These are phyloP conservation scores for Epizoanthus illoricatus DNA, from an alignment of 92 coral and sea anemone species.

Conservation along the genomic window DNA sequence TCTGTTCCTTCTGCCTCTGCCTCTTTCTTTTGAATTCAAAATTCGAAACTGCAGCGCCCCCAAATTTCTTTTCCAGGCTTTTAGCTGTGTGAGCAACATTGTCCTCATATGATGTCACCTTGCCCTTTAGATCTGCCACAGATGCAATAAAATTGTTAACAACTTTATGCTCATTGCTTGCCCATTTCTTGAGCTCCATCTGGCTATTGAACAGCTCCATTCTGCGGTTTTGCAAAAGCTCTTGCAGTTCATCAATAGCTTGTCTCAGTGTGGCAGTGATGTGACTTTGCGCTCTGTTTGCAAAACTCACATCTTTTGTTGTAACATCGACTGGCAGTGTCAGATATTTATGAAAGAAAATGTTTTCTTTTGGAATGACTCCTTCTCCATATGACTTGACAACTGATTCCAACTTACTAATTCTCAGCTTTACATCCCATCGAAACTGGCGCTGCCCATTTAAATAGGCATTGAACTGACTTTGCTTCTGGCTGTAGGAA, in stretches of 20 bases:
- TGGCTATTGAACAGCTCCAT: slow-evolving; percentile 21
- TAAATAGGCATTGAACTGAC: slow-evolving; percentile 18
- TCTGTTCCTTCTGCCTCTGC: slow-evolving; percentile 38
- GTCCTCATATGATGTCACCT: slow-evolving; percentile 20
- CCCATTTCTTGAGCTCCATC: slow-evolving; percentile 35
- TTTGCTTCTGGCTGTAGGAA: slow-evolving; percentile 21
- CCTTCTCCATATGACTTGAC: slow-evolving; percentile 32
- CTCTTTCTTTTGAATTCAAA: slow-evolving; percentile 34
- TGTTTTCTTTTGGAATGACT: slow-evolving; percentile 39
- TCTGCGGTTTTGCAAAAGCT: slow-evolving; percentile 25
- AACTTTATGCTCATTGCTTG: slow-evolving; percentile 28
- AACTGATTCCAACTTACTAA: slow-evolving; percentile 14
- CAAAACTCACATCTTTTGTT: slow-evolving; percentile 38
- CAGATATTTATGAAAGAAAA: slow-evolving; percentile 25
- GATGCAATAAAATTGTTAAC: slow-evolving; percentile 15
- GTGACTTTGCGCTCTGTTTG: slow-evolving; percentile 24
- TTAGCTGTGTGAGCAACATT: slow-evolving; percentile 20
- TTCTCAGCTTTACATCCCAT: slow-evolving; percentile 19
- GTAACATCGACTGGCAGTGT: slow-evolving; percentile 20
- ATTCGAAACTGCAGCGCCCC: slow-evolving; percentile 6
- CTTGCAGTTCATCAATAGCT: slow-evolving; percentile 37
- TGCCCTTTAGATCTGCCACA: not conserved
- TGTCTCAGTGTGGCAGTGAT: slow-evolving; percentile 21
- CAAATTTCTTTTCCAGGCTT: slow-evolving; percentile 28
- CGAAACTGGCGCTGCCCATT: slow-evolving; percentile 31